Conservation (phyloP, 1,140 invertebrate species). For the Heliconius eleuchia region DNA sequence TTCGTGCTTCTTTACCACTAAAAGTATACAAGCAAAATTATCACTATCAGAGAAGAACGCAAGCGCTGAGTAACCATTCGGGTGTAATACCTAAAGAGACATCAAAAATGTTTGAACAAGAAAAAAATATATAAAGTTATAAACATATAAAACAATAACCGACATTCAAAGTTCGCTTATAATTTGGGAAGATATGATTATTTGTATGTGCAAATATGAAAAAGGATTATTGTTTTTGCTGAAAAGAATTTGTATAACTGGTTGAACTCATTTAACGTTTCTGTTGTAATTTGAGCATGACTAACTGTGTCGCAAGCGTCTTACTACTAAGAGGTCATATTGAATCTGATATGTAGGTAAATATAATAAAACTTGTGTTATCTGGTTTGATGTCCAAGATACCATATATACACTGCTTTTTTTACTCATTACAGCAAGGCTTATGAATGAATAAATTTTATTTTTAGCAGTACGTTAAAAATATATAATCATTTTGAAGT, state of each 20-base stretch:
- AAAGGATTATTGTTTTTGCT: not conserved
- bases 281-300: not conserved
- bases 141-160: not conserved
- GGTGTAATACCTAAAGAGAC: not conserved
- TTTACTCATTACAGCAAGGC: not conserved
- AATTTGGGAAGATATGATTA: not conserved
- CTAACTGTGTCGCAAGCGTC: not conserved
- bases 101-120: not conserved
- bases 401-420: not conserved
- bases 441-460: not conserved
- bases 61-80: not conserved
- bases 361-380: not conserved
- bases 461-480: not conserved
- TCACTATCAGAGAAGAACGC: constrained; percentile 12
- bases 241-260: not conserved
- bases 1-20: constrained; percentile 22
- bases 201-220: not conserved
- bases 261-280: not conserved
- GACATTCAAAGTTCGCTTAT: not conserved
- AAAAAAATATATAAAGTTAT: not conserved
- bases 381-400: not conserved
- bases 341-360: constrained; percentile 6
- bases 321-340: not conserved
- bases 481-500: not conserved
- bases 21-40: constrained; percentile 21